These are phyloP conservation scores for Ganaspis sp. DNA, from an alignment of 1,140 invertebrate genomes.

Conservation along the genomic window DNA sequence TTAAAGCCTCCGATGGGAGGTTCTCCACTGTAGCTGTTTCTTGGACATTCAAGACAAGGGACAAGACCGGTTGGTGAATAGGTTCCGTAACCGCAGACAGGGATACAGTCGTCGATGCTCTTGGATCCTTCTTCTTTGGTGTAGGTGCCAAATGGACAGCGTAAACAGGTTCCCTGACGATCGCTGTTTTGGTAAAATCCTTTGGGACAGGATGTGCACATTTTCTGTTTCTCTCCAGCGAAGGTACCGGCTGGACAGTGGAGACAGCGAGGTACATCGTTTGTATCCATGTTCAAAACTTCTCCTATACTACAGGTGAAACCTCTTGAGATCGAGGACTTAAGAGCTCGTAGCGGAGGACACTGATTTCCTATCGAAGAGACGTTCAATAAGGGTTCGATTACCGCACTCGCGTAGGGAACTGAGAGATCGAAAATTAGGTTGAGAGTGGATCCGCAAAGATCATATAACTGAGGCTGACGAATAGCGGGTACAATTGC, in stretches of 20 bases:
- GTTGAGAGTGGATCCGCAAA: constrained; percentile 94
- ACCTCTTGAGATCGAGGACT: constrained; percentile 89
- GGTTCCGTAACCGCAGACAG: constrained; percentile 96
- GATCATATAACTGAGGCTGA: constrained; percentile 93
- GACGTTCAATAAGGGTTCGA: constrained; percentile 92
- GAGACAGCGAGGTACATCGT: constrained; percentile 93
- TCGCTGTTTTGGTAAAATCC: constrained; percentile 96
- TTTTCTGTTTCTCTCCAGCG: constrained; percentile 89
- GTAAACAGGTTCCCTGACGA: constrained; percentile 89
- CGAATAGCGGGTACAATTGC: constrained; percentile 91
- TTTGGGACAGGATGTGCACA: constrained; percentile 91
- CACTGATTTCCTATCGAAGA: constrained; percentile 93
- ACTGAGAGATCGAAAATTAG: constrained; percentile 96
- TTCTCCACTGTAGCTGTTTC: constrained; percentile 92
- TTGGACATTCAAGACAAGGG: constrained; percentile 95
- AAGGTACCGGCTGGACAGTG: constrained; percentile 97
- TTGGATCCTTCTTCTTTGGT: constrained; percentile 94
- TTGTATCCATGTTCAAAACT: constrained; percentile 93
- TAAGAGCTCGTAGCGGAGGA: constrained; percentile 90
- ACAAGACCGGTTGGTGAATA: constrained; percentile 96
- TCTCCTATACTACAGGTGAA: constrained; percentile 96
- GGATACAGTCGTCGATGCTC: constrained; percentile 87
- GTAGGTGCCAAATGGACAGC: constrained; percentile 94
- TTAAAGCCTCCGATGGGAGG: constrained; percentile 94
- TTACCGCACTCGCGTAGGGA: constrained; percentile 92